Percentiles rank a stretch among this genome's conserved stretches.
Evolutionary conservation across 1,140 invertebrate genomes (phyloP).

Genomic region (Achatina immaculata): DNA sequence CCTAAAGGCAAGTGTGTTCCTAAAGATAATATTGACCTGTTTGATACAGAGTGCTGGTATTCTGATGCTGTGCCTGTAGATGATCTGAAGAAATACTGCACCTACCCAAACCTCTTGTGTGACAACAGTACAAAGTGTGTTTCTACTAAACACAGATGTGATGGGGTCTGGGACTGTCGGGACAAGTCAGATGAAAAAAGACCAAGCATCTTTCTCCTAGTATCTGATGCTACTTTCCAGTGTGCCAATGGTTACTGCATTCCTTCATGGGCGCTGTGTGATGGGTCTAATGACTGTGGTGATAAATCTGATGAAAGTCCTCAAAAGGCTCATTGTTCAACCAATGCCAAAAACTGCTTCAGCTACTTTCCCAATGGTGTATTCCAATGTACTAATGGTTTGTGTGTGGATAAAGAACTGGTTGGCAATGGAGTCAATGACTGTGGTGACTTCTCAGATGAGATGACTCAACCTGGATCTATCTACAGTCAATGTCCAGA

Average conservation of each 20-base stretch:
- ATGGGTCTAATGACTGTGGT: not conserved
- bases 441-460: no score
- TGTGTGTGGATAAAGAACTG: no score
- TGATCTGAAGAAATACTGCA: not conserved
- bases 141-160: not conserved
- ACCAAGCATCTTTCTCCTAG: no score
- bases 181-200: not conserved
- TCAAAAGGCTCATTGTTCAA: no score
- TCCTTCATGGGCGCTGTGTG: not conserved
- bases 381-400: no score
- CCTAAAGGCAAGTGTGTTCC: not conserved
- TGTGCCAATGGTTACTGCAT: slow-evolving; percentile 1
- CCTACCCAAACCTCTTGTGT: not conserved
- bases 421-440: no score
- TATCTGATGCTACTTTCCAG: no score
- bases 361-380: no score
- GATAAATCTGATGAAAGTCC: no score
- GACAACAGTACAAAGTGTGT: slow-evolving; percentile 2
- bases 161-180: not conserved
- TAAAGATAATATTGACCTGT: not conserved
- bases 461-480: no score
- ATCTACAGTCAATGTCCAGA: no score
- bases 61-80: not conserved
- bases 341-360: no score
- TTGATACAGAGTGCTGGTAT: not conserved